phyloP scores from a whole-genome alignment of 1,140 invertebrate species.

The Sweltsa coloradensis region DNA sequence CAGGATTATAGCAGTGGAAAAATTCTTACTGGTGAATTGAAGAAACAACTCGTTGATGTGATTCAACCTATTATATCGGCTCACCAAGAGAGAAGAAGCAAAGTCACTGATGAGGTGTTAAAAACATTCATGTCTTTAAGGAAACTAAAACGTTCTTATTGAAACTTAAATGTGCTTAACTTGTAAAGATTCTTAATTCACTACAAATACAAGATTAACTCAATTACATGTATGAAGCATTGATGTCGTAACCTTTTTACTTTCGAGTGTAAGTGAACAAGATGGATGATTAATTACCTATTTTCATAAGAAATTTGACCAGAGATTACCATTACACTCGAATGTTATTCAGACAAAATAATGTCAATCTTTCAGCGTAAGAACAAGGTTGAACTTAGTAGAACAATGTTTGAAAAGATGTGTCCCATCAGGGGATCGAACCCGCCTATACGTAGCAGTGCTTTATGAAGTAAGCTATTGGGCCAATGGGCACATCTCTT shows the following conservation, averaged over 20 bases:
- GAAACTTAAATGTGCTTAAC: constrained; percentile 2
- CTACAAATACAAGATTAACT: background rate
- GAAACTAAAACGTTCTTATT: constrained; percentile 50
- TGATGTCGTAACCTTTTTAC: background rate
- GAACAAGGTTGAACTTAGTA: background rate
- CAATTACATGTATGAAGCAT: background rate
- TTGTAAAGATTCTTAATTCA: background rate
- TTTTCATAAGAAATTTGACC: too few species aligned
- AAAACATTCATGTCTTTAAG: constrained; percentile 75
- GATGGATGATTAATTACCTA: too few species aligned
- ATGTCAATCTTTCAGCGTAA: too few species aligned
- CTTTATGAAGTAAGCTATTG: too few species aligned
- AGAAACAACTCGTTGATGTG: constrained; percentile 76
- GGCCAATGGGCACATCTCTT: too few species aligned
- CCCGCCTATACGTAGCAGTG: too few species aligned
- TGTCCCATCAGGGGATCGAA: too few species aligned
- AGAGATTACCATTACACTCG: too few species aligned
- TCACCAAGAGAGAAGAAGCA: constrained; percentile 70
- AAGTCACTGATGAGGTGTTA: constrained; percentile 77
- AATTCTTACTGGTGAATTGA: constrained; percentile 87
- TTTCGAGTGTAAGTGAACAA: background rate
- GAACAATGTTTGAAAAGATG: background rate
- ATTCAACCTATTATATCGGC: constrained; percentile 61
- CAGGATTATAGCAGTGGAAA: constrained; percentile 81
- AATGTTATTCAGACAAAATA: too few species aligned